Percentiles rank a stretch among this genome's conserved stretches.
These are phyloP conservation scores for Tridacna crocea DNA, from an alignment of 2,888 invertebrate genomes.

Conservation along the genomic window DNA sequence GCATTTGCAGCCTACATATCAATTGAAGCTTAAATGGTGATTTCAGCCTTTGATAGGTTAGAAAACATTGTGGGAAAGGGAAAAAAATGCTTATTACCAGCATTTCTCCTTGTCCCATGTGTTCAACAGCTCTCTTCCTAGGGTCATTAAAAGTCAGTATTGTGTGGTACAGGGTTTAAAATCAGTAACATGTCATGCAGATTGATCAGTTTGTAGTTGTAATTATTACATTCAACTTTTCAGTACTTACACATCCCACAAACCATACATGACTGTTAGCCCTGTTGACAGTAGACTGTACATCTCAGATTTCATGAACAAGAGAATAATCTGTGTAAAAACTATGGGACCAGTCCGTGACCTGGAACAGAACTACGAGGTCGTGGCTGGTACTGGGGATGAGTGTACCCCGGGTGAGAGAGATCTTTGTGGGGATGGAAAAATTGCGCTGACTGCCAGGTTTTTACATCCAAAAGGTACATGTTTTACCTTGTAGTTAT, in stretches of 20 bases:
- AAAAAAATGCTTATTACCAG: too few species aligned
- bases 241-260: conserved; percentile 97
- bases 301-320: conserved; percentile 93
- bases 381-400: conserved; percentile 97
- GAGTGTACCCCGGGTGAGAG: conserved; percentile 88
- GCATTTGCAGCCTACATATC: too few species aligned
- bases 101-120: too few species aligned
- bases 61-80: too few species aligned
- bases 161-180: too few species aligned
- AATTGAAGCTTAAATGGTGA: too few species aligned
- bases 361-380: conserved; percentile 91
- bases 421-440: conserved; percentile 97
- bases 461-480: conserved; percentile 94
- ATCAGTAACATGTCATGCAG: too few species aligned
- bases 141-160: too few species aligned
- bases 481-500: neutral
- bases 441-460: conserved; percentile 94
- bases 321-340: conserved; percentile 81
- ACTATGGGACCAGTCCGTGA: conserved; percentile 83
- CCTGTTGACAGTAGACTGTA: conserved; percentile 98
- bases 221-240: conserved; percentile 75
- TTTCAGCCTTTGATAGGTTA: too few species aligned
- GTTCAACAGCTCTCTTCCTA: too few species aligned
- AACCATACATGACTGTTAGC: conserved; percentile 97
- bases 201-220: too few species aligned